Conservation (phyloP, 2,113 vertebrate genomes). For the Scomber colias region DNA sequence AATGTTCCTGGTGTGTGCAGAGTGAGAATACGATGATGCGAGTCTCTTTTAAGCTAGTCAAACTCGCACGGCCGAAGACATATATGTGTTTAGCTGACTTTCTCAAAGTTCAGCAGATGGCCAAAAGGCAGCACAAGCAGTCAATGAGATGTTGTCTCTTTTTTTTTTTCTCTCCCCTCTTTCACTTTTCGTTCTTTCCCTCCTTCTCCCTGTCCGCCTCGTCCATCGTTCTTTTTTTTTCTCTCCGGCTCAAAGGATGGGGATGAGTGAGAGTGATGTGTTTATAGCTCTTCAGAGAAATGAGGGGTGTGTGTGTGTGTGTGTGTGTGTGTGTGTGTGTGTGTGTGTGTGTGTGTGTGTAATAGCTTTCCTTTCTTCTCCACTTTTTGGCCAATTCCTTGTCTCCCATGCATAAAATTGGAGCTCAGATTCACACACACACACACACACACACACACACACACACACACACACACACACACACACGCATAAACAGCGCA, state of each 20-base stretch:
- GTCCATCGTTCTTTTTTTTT: not conserved
- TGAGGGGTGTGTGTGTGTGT: constrained; percentile 14
- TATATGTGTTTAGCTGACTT: constrained; percentile 14
- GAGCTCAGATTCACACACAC: constrained; percentile 10
- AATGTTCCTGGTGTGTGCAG: not conserved
- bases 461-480: constrained; percentile 10
- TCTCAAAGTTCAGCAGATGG: not conserved
- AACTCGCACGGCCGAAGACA: constrained; percentile 12
- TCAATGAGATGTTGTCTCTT: constrained; percentile 24
- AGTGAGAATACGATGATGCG: not conserved
- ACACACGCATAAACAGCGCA: constrained; percentile 7
- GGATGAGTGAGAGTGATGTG: constrained; percentile 53
- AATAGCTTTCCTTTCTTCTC: constrained; percentile 66
- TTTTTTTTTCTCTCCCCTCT: not conserved
- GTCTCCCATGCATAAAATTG: constrained; percentile 71
- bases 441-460: too few species aligned
- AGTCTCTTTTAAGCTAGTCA: constrained; percentile 31
- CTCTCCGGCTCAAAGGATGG: constrained; percentile 10
- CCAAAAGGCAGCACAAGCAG: not conserved
- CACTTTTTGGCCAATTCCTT: constrained; percentile 56
- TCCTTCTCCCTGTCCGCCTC: not conserved
- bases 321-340: constrained; percentile 12
- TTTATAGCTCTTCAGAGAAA: constrained; percentile 60
- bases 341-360: constrained; percentile 30
- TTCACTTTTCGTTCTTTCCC: constrained; percentile 19